Percentiles rank a stretch among this genome's conserved stretches.
Conservation (phyloP, 2,888 invertebrate species). For the Acleris cristana region DNA sequence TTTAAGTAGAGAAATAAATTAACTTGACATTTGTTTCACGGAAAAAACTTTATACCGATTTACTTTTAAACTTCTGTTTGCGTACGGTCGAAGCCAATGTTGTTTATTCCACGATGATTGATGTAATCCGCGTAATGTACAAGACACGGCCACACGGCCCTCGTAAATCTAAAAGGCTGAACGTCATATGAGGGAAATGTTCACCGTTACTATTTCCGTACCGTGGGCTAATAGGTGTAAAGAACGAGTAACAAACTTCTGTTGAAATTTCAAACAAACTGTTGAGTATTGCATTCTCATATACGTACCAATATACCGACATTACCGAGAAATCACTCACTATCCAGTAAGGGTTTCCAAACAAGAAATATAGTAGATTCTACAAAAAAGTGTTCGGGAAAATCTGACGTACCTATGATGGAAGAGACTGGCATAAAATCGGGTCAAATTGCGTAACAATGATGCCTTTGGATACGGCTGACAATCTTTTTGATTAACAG, state of each 20-base stretch:
- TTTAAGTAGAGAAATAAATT: background rate
- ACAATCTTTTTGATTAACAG: no score
- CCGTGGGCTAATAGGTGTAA: slow-evolving; percentile 4
- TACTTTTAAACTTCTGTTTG: slow-evolving; percentile 1
- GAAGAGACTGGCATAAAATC: background rate
- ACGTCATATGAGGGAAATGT: slow-evolving; percentile 21
- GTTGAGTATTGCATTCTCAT: background rate
- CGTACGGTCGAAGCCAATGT: background rate
- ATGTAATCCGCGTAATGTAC: background rate
- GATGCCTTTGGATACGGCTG: background rate
- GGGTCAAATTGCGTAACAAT: background rate
- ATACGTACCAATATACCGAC: background rate
- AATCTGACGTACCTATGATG: background rate
- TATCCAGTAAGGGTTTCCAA: background rate
- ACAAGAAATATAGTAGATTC: background rate
- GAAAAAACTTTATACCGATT: background rate
- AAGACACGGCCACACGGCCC: background rate
- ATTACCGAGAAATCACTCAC: background rate
- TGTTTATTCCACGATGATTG: slow-evolving; percentile 9
- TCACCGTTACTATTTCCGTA: slow-evolving; percentile 13
- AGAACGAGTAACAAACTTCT: background rate
- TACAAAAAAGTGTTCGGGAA: background rate
- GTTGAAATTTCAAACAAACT: background rate
- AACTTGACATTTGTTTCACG: background rate
- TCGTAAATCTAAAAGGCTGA: slow-evolving; percentile 14